A percentile compares a stretch with the other conserved stretches of the same genome.
Evolutionary conservation across 2,888 invertebrate species (phyloP).

Genomic region (Dolichopus griseipennis): DNA sequence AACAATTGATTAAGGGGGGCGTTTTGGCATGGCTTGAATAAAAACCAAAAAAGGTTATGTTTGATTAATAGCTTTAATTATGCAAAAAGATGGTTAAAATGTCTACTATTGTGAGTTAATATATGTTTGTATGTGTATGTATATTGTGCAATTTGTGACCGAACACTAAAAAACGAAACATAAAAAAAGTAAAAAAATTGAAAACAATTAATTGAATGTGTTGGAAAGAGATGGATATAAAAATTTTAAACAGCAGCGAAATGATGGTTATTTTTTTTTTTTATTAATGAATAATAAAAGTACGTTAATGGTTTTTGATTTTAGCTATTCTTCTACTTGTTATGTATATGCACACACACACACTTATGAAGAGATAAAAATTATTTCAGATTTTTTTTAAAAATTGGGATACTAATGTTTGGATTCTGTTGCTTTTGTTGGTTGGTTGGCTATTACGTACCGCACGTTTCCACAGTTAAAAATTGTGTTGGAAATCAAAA

Average conservation of each 20-base stretch:
- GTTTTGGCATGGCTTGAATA: background rate
- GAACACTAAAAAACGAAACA: background rate
- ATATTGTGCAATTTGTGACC: background rate
- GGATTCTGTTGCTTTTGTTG: no score
- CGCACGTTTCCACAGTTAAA: no score
- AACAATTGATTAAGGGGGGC: background rate
- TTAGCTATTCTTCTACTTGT: background rate
- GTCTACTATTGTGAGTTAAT: background rate
- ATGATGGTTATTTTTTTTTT: no score
- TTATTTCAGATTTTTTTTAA: no score
- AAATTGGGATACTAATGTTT: no score
- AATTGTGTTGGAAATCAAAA: background rate
- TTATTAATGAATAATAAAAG: conserved; percentile 1
- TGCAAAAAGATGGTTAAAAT: conserved; percentile 7
- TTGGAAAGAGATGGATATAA: background rate
- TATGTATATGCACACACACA: no score
- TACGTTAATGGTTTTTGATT: conserved; percentile 3
- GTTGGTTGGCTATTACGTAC: background rate
- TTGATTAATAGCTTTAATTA: conserved; percentile 11
- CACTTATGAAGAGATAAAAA: no score
- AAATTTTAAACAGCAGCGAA: background rate
- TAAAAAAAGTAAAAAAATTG: no score
- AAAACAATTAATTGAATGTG: no score
- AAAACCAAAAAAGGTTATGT: conserved; percentile 4
- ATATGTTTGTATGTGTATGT: no score